Percentiles rank a stretch among this genome's conserved stretches.
Conservation (phyloP, 2,797 vertebrate species). For the Siniperca obscura region DNA sequence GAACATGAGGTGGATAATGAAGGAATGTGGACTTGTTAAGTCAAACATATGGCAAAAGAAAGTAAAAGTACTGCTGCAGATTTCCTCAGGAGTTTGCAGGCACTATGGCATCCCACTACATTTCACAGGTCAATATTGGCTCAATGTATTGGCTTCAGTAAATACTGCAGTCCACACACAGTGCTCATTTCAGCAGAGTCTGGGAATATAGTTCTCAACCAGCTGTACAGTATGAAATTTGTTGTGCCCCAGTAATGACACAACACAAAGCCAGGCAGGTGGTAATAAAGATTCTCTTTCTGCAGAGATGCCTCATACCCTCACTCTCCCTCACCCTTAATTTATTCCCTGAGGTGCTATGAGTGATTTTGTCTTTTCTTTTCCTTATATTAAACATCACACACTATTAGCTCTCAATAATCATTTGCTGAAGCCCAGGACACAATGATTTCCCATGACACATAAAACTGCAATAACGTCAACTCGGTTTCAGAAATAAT, state of each 20-base stretch:
- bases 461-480: conserved; percentile 93
- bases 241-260: conserved; percentile 75
- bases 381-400: conserved; percentile 91
- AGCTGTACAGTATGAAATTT: conserved; percentile 69
- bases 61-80: conserved; percentile 57
- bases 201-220: conserved; percentile 66
- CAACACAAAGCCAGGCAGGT: conserved; percentile 78
- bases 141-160: conserved; percentile 73
- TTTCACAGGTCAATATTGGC: conserved; percentile 81
- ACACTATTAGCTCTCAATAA: conserved; percentile 94
- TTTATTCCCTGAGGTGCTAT: conserved; percentile 90
- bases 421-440: conserved; percentile 87
- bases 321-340: conserved; percentile 87
- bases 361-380: conserved; percentile 86
- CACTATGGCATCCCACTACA: conserved; percentile 50
- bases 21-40: conserved; percentile 64
- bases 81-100: conserved; percentile 59
- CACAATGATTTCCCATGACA: conserved; percentile 95
- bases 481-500: conserved; percentile 88
- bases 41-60: conserved; percentile 73
- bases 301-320: conserved; percentile 86
- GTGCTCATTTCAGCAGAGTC: conserved; percentile 62
- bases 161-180: conserved; percentile 64
- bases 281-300: conserved; percentile 92
- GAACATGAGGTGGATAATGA: conserved; percentile 54